Percentiles rank a stretch among this genome's conserved stretches.
phyloP scores from a whole-genome alignment of 2,888 invertebrate species.

The Melanostoma mellinum region DNA sequence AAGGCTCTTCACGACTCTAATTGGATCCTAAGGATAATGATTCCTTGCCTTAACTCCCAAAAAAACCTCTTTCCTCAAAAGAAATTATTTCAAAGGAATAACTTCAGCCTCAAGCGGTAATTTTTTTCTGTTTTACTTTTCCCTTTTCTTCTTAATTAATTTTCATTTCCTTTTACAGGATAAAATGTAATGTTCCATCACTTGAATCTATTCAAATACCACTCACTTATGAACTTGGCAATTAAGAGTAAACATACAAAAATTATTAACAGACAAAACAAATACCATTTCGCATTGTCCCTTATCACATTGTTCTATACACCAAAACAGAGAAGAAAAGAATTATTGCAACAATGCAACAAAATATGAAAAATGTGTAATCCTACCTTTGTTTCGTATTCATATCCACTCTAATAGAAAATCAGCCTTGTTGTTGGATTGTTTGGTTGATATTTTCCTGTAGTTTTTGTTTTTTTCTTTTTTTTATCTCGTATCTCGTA shows the following conservation, averaged over 20 bases:
- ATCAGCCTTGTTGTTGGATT: slow-evolving; percentile 67
- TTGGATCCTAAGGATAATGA: too few relatives aligned
- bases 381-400: slow-evolving; percentile 72
- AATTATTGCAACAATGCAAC: slow-evolving; percentile 32
- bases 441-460: slow-evolving; percentile 11
- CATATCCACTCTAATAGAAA: slow-evolving; percentile 72
- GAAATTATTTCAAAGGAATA: too few relatives aligned
- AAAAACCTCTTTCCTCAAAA: too few relatives aligned
- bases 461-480: slow-evolving; percentile 33
- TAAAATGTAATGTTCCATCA: slow-evolving; percentile 5
- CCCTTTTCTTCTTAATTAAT: too few relatives aligned
- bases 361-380: slow-evolving; percentile 48
- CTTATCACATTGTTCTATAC: slow-evolving; percentile 43
- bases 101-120: too few relatives aligned
- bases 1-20: too few relatives aligned
- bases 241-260: slow-evolving; percentile 23
- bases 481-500: slow-evolving; percentile 38
- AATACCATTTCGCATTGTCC: slow-evolving; percentile 34
- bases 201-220: slow-evolving; percentile 1
- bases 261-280: slow-evolving; percentile 10
- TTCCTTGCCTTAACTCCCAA: too few relatives aligned
- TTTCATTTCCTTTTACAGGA: not conserved
- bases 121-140: too few relatives aligned
- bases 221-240: slow-evolving; percentile 28
- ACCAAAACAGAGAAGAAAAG: slow-evolving; percentile 21